Base-by-base conservation (phyloP, 2,113 vertebrate species). In the Sylvietta virens region DNA sequence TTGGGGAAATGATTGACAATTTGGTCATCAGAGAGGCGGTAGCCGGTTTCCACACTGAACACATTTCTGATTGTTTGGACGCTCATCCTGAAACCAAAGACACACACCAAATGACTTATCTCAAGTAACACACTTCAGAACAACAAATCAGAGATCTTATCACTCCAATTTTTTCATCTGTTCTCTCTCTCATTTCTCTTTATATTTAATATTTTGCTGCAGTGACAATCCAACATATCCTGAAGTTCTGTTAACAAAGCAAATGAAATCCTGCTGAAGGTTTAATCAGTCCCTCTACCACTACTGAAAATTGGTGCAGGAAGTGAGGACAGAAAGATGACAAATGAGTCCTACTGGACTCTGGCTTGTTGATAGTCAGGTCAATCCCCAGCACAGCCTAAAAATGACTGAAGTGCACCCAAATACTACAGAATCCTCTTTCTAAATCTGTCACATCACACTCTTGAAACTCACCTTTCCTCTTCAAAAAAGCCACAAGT, bases 1-100 rank as follows among this genome's bases (percentile, higher is more conserved):
- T 99, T 99, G 44, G 99, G 99, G 72, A 99, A 99, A 73, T 99
- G 99, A 96, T 99, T 99, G 81, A 99, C 99, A 93, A 99, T 98
- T 95, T 99, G 99, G 37, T 99, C 99, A 33, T 99, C 99, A 0
- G 99, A 98, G 73, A 99, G 98, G 35, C 99, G 99, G 90, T 99
- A 99, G n/a, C 99, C 99, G 0, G 98, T 98, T 92, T 99, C 99
- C 54, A 99, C 99, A 8, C 99, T 99, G 97, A 99, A 99, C 58
- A 99, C 98, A 6, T 98, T 99, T 24, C 99, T 98, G 97, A 99
- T 99, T 70, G 99, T 99, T 86, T 99, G 99, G 72, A 99, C 98
- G 1, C 99, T 99, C 99, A 99, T 99, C 99, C 99, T 99, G 89
- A 47, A 96, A 92, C 23, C 35, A 91, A 37, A 90, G 39, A 71